Evolutionary conservation across 2,113 vertebrate species (phyloP).

Genomic region (Pluvialis apricaria): DNA sequence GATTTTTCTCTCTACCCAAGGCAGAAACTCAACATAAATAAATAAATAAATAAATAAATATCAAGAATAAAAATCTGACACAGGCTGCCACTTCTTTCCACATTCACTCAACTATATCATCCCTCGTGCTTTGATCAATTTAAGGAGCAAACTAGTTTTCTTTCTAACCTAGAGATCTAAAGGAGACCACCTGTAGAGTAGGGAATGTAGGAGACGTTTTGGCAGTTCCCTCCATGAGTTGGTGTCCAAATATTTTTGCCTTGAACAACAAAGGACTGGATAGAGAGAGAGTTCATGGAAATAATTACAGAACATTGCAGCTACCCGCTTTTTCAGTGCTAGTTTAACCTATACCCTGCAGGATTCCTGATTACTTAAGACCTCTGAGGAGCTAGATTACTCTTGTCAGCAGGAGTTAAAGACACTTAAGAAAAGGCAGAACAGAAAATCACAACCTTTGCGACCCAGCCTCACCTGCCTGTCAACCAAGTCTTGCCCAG

Average conservation of each 20-base stretch:
- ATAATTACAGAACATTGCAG: neutral
- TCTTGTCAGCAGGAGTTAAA: conserved; percentile 4
- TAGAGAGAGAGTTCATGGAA: neutral
- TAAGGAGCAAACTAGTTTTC: neutral
- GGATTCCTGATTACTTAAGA: neutral
- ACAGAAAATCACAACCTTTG: neutral
- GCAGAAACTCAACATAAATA: neutral
- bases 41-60: neutral
- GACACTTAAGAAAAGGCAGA: neutral
- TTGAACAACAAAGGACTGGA: neutral
- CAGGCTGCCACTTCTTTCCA: neutral
- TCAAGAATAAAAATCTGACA: neutral
- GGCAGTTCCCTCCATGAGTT: neutral
- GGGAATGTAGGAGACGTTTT: neutral
- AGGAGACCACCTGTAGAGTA: neutral
- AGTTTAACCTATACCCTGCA: neutral
- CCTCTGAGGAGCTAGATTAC: neutral
- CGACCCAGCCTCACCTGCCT: neutral
- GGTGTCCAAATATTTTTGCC: neutral
- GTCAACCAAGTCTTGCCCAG: neutral
- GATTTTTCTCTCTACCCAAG: neutral
- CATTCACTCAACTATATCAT: neutral
- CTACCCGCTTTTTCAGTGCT: neutral
- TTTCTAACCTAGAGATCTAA: neutral
- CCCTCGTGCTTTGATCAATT: neutral